Conservation (phyloP, 2,113 vertebrate genomes). For the Sinocyclocheilus anophthalmus region DNA sequence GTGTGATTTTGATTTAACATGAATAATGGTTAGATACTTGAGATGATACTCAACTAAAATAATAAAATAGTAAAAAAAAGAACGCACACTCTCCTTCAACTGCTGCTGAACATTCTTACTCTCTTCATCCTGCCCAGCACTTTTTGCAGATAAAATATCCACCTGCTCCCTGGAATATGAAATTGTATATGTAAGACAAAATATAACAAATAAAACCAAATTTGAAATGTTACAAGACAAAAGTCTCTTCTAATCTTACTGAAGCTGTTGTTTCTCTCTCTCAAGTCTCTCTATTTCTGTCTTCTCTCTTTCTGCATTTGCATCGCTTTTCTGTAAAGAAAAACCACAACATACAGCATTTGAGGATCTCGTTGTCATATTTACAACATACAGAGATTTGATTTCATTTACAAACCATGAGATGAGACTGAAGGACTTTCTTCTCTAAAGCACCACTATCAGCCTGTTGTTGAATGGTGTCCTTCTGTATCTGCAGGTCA, state of each 20-base stretch:
- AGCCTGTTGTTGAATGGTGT: slow-evolving; percentile 71
- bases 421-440: slow-evolving; percentile 72
- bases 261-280: slow-evolving; percentile 78
- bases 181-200: slow-evolving; percentile 4
- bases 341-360: background rate
- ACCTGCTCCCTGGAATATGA: slow-evolving; percentile 41
- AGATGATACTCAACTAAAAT: background rate
- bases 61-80: background rate
- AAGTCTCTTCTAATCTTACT: slow-evolving; percentile 69
- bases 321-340: slow-evolving; percentile 73
- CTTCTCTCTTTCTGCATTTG: slow-evolving; percentile 71
- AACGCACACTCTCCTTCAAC: slow-evolving; percentile 81
- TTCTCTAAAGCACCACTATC: slow-evolving; percentile 65
- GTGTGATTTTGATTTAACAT: background rate
- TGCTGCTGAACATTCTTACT: slow-evolving; percentile 76
- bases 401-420: slow-evolving; percentile 73
- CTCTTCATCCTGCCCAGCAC: slow-evolving; percentile 76
- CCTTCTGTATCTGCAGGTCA: slow-evolving; percentile 79
- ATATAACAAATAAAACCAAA: background rate
- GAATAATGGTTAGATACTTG: background rate
- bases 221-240: background rate
- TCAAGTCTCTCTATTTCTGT: slow-evolving; percentile 80
- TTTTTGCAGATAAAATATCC: slow-evolving; percentile 67
- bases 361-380: background rate
- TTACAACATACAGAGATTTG: background rate